Evolutionary conservation across 2,113 vertebrate species (phyloP).

Genomic region (Toxotes chatareus): DNA sequence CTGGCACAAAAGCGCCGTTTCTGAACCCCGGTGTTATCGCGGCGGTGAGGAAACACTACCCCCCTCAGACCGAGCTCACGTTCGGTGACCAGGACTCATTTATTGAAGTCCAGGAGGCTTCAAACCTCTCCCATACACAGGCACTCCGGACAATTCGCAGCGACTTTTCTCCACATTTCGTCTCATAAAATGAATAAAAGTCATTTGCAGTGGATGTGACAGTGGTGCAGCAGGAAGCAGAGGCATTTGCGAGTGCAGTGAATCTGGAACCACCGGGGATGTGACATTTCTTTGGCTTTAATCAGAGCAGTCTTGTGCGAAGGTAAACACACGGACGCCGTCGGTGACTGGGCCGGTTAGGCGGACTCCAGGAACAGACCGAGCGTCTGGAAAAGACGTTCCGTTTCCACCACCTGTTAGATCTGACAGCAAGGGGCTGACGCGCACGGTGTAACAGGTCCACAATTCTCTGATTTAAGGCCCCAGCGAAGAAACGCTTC

Average conservation of each 20-base stretch:
- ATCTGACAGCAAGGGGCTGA: too few species aligned
- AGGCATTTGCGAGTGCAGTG: not conserved
- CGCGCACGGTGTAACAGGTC: too few species aligned
- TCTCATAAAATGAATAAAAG: not conserved
- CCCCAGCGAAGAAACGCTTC: too few species aligned
- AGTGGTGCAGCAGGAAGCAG: too few species aligned
- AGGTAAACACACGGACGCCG: conserved; percentile 23
- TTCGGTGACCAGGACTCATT: not conserved
- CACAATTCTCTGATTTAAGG: too few species aligned
- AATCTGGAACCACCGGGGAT: accelerated
- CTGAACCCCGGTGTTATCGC: accelerated
- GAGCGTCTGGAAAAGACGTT: too few species aligned
- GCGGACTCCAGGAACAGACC: too few species aligned
- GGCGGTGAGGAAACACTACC: not conserved
- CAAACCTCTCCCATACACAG: not conserved
- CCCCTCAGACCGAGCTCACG: not conserved
- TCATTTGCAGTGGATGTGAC: accelerated
- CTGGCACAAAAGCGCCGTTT: accelerated
- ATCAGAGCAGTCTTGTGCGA: not conserved
- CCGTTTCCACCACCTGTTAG: too few species aligned
- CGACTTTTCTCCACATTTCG: conserved; percentile 18
- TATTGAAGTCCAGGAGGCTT: not conserved
- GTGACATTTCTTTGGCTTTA: not conserved
- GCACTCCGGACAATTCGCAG: not conserved
- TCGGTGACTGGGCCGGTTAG: too few species aligned